Percentiles rank a stretch among this genome's conserved stretches.
phyloP scores from a whole-genome alignment of 2,888 invertebrate genomes.

The Pristionchus maxplancki region DNA sequence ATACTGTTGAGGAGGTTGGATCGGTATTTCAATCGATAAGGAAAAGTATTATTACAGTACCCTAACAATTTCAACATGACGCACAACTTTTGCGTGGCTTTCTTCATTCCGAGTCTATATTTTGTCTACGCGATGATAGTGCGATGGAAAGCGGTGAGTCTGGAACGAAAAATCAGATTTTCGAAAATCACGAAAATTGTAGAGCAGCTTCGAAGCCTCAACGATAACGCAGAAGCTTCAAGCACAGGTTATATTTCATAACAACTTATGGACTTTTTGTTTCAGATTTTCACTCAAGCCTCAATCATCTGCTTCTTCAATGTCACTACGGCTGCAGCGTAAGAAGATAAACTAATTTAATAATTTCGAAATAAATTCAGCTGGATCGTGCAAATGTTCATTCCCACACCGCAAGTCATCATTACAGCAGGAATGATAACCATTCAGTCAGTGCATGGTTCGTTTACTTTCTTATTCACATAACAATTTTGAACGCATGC shows the following conservation, averaged over 20 bases:
- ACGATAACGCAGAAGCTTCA: not conserved
- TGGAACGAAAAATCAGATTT: no score
- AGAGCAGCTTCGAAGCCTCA: not conserved
- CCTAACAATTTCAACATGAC: not conserved
- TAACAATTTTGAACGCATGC: not conserved
- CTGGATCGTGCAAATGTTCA: not conserved
- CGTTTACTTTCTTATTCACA: not conserved
- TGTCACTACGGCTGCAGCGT: not conserved
- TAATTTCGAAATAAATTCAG: not conserved
- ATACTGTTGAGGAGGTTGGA: not conserved
- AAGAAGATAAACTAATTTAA: not conserved
- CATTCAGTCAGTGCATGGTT: not conserved
- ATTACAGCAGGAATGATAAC: not conserved
- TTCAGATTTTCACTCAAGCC: not conserved
- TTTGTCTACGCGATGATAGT: not conserved
- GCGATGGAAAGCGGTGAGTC: not conserved
- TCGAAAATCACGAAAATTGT: no score
- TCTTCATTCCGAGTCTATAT: not conserved
- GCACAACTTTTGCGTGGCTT: not conserved
- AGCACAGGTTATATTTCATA: not conserved
- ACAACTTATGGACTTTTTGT: not conserved
- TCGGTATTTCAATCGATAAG: not conserved
- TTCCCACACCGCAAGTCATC: not conserved
- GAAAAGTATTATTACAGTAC: not conserved
- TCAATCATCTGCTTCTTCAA: not conserved